Evolutionary conservation across 2,113 vertebrate genomes (phyloP).

Genomic region (Psittacara wagleri): DNA sequence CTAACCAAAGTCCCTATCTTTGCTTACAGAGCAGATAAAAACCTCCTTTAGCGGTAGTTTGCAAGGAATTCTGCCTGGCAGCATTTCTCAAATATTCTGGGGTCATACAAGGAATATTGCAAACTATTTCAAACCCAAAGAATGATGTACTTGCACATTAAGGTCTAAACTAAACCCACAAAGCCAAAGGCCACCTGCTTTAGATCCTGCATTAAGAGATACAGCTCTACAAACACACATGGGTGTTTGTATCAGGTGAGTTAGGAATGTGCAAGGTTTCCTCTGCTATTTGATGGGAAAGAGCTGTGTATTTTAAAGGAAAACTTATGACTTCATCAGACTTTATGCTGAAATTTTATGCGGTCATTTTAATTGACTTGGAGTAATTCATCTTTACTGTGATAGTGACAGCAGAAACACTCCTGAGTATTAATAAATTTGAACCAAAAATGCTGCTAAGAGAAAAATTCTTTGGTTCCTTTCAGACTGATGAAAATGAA

Average conservation of each 20-base stretch:
- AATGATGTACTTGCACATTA: not conserved
- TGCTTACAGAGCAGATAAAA: constrained; percentile 21
- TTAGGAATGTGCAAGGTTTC: not conserved
- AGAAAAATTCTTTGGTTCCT: not conserved
- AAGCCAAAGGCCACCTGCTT: not conserved
- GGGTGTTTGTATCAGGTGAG: not conserved
- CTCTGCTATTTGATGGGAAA: accelerated
- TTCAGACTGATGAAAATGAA: not conserved
- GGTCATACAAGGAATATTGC: not conserved
- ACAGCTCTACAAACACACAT: accelerated
- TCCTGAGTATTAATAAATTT: not conserved
- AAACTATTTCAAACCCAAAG: not conserved
- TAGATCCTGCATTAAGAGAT: accelerated
- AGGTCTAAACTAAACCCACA: not conserved
- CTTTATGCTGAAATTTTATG: not conserved
- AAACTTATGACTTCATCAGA: accelerated
- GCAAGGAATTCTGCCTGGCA: not conserved
- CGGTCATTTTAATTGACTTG: not conserved
- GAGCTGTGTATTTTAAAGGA: not conserved
- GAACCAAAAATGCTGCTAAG: not conserved
- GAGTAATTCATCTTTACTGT: not conserved
- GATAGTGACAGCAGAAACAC: not conserved
- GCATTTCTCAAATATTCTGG: not conserved
- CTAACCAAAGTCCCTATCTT: not conserved
- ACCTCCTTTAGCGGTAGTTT: not conserved